A percentile compares a stretch with the other conserved stretches of the same genome.
Evolutionary conservation across 2,797 vertebrate species (phyloP).

Genomic region (Vespertilio murinus): DNA sequence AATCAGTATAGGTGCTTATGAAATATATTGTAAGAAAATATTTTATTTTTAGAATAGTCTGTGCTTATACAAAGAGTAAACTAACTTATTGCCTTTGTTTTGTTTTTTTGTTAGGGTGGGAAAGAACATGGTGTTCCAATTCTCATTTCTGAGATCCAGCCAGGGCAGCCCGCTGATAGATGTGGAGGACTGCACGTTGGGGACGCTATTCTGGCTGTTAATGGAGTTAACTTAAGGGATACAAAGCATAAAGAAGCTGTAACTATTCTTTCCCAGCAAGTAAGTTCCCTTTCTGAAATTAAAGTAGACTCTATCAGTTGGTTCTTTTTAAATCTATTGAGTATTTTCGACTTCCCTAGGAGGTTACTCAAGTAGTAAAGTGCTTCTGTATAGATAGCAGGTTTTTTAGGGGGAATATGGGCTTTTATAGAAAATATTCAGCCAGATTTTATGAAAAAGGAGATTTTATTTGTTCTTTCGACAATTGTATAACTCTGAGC

Average conservation of each 20-base stretch:
- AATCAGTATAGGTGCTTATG: not conserved
- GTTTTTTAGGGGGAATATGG: not conserved
- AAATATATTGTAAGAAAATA: constrained; percentile 28
- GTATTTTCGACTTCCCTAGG: not conserved
- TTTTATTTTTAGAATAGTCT: not conserved
- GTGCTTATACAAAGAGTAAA: not conserved
- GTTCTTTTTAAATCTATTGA: constrained; percentile 21
- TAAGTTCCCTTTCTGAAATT: constrained; percentile 72
- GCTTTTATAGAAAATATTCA: constrained; percentile 27
- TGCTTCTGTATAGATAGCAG: not conserved
- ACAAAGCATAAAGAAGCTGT: constrained; percentile 99
- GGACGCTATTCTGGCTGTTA: constrained; percentile 97
- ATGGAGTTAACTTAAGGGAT: constrained; percentile 96
- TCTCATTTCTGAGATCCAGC: constrained; percentile 98
- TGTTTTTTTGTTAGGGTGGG: constrained; percentile 88
- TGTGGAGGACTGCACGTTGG: constrained; percentile 97
- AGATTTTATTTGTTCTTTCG: not conserved
- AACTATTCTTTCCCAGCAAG: constrained; percentile 98
- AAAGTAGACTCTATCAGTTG: not conserved
- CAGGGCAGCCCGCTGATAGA: constrained; percentile 94
- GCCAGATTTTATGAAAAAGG: not conserved
- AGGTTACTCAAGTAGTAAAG: not conserved
- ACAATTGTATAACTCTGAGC: not conserved
- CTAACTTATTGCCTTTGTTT: not conserved
- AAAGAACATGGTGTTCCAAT: constrained; percentile 99